Base-by-base conservation (phyloP, 2,888 invertebrate species). In the Nomada fabriciana region DNA sequence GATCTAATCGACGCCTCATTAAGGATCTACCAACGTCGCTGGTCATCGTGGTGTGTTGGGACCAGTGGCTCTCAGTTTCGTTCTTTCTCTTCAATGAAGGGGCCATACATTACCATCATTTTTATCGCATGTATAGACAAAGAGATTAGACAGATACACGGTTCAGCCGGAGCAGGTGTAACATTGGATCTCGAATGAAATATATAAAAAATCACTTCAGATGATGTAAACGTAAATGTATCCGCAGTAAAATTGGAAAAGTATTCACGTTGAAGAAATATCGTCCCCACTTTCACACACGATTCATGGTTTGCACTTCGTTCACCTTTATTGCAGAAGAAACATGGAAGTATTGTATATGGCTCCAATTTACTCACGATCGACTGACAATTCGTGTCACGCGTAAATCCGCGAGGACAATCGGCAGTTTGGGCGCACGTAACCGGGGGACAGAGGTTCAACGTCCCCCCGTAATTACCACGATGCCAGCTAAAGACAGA, bases 1-100 rank as follows among this genome's bases (percentile, higher is more conserved):
- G 91, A 91, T 91, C 90, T 92, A 92, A 92, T 92, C 91, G 89
- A 86, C 88, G 90, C 86, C 91, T 92, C 91, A 92, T 92, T 92
- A 92, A 92, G 91, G 91, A 91, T 91, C 87, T 84, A 78, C 82
- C 88, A 90, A 88, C 89, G 90, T 86, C 85, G 88, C 86, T 81
- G 82, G 81, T 57, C 75, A 77, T 57, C 80, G 77, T 69, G 78
- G 76, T 57, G 78, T 78, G 80, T 82, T 81, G 77, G 71, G 55
- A 23, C 29, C 88, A 88, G 83, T 72, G 86, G 68, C 84, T 89
- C 84, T 88, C 84, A 68, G 25, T 15, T 55, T 20, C 7, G 1
- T 0, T 42, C 4, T 11, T 43, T 10, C 2, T 15, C 15, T 2
- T 25, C 18, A 43, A 7, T 15, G 36, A 57, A 57, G 10, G 13